Percentiles rank a stretch among this genome's conserved stretches.
phyloP scores from a whole-genome alignment of 2,113 vertebrate species.

The Pygathrix nemaeus region DNA sequence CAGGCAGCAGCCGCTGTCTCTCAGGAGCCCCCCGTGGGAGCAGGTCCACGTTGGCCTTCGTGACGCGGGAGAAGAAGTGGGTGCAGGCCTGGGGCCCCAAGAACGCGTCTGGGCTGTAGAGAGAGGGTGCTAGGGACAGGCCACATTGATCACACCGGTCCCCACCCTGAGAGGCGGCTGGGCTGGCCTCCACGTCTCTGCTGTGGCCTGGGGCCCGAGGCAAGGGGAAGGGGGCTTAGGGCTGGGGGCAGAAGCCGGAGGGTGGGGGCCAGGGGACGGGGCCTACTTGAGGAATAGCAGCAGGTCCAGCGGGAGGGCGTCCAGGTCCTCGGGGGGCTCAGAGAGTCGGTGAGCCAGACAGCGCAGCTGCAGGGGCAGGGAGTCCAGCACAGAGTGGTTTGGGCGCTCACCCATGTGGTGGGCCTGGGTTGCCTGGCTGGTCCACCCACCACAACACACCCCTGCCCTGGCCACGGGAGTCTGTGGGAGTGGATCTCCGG shows the following conservation, averaged over 20 bases:
- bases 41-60: slow-evolving; percentile 65
- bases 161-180: background rate
- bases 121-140: background rate
- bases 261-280: fast-evolving
- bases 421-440: background rate
- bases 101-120: slow-evolving; percentile 70
- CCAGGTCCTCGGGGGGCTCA: slow-evolving; percentile 51
- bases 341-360: slow-evolving; percentile 77
- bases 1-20: slow-evolving; percentile 66
- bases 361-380: slow-evolving; percentile 72
- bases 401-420: background rate
- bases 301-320: slow-evolving; percentile 72
- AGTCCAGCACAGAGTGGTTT: background rate
- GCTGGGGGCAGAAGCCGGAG: background rate
- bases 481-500: background rate
- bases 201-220: background rate
- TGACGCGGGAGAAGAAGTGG: slow-evolving; percentile 31
- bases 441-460: background rate
- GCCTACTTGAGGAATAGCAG: slow-evolving; percentile 79
- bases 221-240: background rate
- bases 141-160: too few species aligned
- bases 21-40: background rate
- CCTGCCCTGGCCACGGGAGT: background rate
- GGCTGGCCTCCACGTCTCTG: background rate
- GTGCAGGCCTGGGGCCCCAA: slow-evolving; percentile 68